Conservation (phyloP, 1,140 invertebrate species). For the Hylyphantes graminicola region DNA sequence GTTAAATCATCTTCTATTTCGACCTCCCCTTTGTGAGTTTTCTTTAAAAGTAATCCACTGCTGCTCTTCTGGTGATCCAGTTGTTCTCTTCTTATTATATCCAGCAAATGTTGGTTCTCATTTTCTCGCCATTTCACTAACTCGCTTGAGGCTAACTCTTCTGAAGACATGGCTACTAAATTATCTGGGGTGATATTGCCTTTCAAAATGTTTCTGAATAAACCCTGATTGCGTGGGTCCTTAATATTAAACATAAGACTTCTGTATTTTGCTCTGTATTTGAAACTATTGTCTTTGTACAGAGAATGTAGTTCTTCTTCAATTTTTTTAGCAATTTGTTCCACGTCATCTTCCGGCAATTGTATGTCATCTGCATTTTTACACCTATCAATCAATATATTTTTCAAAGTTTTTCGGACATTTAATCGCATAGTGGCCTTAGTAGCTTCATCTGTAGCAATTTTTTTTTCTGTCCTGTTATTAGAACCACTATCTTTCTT, state of each 20-base stretch:
- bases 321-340: slow-evolving; percentile 74
- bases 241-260: slow-evolving; percentile 94
- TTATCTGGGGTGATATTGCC: slow-evolving; percentile 78
- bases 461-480: slow-evolving; percentile 20
- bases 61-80: slow-evolving; percentile 71
- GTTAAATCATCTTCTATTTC: slow-evolving; percentile 70
- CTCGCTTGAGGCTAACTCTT: slow-evolving; percentile 93
- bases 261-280: slow-evolving; percentile 93
- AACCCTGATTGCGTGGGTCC: slow-evolving; percentile 89
- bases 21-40: slow-evolving; percentile 94
- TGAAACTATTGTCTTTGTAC: slow-evolving; percentile 84
- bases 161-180: slow-evolving; percentile 87
- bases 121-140: slow-evolving; percentile 92
- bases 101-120: slow-evolving; percentile 87
- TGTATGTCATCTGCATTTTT: slow-evolving; percentile 69
- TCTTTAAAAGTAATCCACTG: slow-evolving; percentile 69
- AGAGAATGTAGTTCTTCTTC: slow-evolving; percentile 86
- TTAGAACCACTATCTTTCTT: slow-evolving; percentile 34
- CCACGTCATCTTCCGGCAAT: slow-evolving; percentile 68
- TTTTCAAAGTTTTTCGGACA: slow-evolving; percentile 81
- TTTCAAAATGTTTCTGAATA: slow-evolving; percentile 83
- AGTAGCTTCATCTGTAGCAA: slow-evolving; percentile 65
- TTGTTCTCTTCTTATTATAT: slow-evolving; percentile 93
- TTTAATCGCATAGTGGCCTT: slow-evolving; percentile 81
- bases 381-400: slow-evolving; percentile 73